A percentile compares a stretch with the other conserved stretches of the same genome.
These are phyloP conservation scores for Tachina lurida DNA, from an alignment of 2,888 invertebrate genomes.

Conservation along the genomic window DNA sequence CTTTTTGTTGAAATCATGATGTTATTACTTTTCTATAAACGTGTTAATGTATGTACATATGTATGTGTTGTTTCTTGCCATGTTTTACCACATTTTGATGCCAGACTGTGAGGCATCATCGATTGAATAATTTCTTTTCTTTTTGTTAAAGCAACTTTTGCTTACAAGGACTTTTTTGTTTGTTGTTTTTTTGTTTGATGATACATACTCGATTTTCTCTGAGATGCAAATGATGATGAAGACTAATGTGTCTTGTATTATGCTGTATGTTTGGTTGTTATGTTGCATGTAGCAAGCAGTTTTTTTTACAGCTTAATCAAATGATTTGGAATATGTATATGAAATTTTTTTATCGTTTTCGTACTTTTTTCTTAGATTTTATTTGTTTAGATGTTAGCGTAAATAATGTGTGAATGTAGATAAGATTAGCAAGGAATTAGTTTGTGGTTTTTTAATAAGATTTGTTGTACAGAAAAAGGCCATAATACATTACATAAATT, in stretches of 20 bases:
- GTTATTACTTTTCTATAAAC: slow-evolving; percentile 40
- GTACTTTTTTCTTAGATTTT: neutral
- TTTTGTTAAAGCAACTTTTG: neutral
- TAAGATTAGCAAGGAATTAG: slow-evolving; percentile 37
- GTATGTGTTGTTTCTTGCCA: slow-evolving; percentile 34
- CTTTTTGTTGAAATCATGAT: slow-evolving; percentile 48
- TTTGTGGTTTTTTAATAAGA: neutral
- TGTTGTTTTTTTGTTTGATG: slow-evolving; percentile 20
- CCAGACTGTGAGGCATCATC: slow-evolving; percentile 67
- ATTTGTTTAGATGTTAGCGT: slow-evolving; percentile 38
- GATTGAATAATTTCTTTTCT: slow-evolving; percentile 35
- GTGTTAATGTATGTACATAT: neutral
- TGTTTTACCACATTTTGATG: slow-evolving; percentile 49
- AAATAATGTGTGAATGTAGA: slow-evolving; percentile 23
- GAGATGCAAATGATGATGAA: slow-evolving; percentile 59
- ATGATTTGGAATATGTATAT: slow-evolving; percentile 29
- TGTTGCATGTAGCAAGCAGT: slow-evolving; percentile 58
- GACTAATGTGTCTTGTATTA: slow-evolving; percentile 51
- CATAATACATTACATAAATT: too few species aligned
- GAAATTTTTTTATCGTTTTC: neutral
- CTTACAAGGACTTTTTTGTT: slow-evolving; percentile 1
- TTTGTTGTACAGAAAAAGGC: neutral
- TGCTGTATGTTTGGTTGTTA: slow-evolving; percentile 25
- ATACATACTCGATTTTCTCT: slow-evolving; percentile 14
- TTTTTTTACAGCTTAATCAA: slow-evolving; percentile 67